These are phyloP conservation scores for Eonycteris spelaea DNA, from an alignment of 2,113 vertebrate species.

Conservation along the genomic window DNA sequence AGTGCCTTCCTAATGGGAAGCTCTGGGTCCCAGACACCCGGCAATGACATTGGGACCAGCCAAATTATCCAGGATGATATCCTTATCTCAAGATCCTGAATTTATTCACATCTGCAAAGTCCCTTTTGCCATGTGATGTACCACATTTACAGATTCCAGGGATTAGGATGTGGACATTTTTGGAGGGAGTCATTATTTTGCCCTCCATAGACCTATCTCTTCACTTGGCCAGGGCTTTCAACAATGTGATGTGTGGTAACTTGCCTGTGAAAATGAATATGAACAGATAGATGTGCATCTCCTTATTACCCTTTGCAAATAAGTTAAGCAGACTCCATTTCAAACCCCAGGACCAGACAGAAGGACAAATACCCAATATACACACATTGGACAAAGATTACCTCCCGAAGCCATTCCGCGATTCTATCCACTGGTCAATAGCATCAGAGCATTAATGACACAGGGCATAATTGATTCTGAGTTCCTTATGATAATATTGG, in stretches of 20 bases:
- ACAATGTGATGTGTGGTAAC: not conserved
- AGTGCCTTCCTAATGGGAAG: not conserved
- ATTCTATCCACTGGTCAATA: not conserved
- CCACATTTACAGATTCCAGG: not conserved
- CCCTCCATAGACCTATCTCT: not conserved
- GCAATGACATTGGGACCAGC: not conserved
- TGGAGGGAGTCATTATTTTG: not conserved
- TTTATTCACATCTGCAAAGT: not conserved
- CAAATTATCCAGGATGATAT: not conserved
- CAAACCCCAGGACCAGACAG: not conserved
- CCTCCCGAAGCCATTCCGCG: not conserved
- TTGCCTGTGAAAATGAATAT: not conserved
- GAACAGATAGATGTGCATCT: not conserved
- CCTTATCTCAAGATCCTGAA: not conserved
- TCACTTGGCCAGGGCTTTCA: not conserved
- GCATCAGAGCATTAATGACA: not conserved
- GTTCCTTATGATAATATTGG: not conserved
- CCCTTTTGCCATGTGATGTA: not conserved
- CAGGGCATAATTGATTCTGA: not conserved
- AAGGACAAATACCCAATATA: not conserved
- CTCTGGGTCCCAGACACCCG: not conserved
- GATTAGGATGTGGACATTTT: not conserved
- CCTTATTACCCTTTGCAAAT: not conserved
- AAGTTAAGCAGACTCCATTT: not conserved
- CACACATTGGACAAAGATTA: not conserved